Evolutionary conservation across 1,140 invertebrate species (phyloP), one percentile per base, ranked within the genome.

Genomic region (Drosophila willistoni): DNA sequence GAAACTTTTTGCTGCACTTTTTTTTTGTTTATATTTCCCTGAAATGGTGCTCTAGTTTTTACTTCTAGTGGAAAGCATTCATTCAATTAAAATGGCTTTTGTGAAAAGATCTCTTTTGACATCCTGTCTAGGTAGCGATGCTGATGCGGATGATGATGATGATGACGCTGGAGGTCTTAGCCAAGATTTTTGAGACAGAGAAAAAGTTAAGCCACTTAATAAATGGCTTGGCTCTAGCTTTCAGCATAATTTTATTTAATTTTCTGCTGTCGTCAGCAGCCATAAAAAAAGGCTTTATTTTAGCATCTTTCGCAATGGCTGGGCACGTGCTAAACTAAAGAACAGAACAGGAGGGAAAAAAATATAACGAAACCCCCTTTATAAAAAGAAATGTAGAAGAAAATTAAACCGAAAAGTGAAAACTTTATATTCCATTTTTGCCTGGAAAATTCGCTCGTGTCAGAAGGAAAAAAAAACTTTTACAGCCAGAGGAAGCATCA

Each of bases 231-330:
- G 65, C 77, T 83, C 79, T 71, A 83, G 83, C 72, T 71, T 79
- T 76, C 66, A 77, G 67, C 70, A 79, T 83, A 83, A 87, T 77
- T 87, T 80, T 71, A 87, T 87, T 87, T 86, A 83, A 87, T 87
- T 87, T 87, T 73, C 83, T 77, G 83, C 83, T 87, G 76, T 87
- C 83, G 83, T 80, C 83, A 83, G 84, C 83, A 87, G 83, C 84
- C 79, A 77, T 87, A 87, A 87, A 87, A 29, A 77, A 83, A 71
- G 76, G 84, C 69, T 87, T 87, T 87, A 87, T 76, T 87, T 86
- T 87, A 71, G 83, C 84, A 80, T 86, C 76, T 67, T 77, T 73
- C 42, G 66, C 42, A 67, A 55, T 68, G 78, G 74, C 74, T 59
- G 65, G 13, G 68, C 51, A 81, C 74, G 61, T 64, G 61, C 51